Evolutionary conservation across 2,113 vertebrate species (phyloP).

Genomic region (Nesogale talazaci): DNA sequence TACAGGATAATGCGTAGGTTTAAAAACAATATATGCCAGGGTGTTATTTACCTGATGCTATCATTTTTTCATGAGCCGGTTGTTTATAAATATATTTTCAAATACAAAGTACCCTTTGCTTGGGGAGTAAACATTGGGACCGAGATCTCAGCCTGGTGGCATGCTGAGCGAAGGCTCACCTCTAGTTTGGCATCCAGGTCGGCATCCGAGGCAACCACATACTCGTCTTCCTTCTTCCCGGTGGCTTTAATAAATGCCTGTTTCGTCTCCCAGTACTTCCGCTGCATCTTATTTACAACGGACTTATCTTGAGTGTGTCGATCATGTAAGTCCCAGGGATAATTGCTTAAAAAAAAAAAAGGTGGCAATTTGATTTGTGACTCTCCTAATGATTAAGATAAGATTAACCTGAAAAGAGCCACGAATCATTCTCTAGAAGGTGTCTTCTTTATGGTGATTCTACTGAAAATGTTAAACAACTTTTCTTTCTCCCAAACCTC

Average conservation of each 20-base stretch:
- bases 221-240: slow-evolving; percentile 97
- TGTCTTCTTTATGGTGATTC: not conserved
- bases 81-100: not conserved
- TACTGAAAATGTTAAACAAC: not conserved
- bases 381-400: not conserved
- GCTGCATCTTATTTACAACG: slow-evolving; percentile 97
- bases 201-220: slow-evolving; percentile 97
- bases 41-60: not conserved
- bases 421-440: not conserved
- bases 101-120: not conserved
- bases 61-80: not conserved
- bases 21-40: not conserved
- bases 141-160: not conserved
- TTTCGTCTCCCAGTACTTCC: slow-evolving; percentile 98
- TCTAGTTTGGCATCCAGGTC: slow-evolving; percentile 98
- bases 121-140: not conserved
- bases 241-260: slow-evolving; percentile 98
- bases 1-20: not conserved
- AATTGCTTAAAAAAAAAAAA: slow-evolving; percentile 85
- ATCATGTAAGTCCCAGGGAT: slow-evolving; percentile 92
- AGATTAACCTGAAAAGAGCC: not conserved
- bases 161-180: slow-evolving; percentile 84
- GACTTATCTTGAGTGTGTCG: slow-evolving; percentile 95
- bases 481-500: not conserved
- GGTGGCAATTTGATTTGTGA: slow-evolving; percentile 32